Percentiles rank a stretch among this genome's conserved stretches.
Evolutionary conservation across 1,140 invertebrate species (phyloP).

Genomic region (Lepidotrigona ventralis): DNA sequence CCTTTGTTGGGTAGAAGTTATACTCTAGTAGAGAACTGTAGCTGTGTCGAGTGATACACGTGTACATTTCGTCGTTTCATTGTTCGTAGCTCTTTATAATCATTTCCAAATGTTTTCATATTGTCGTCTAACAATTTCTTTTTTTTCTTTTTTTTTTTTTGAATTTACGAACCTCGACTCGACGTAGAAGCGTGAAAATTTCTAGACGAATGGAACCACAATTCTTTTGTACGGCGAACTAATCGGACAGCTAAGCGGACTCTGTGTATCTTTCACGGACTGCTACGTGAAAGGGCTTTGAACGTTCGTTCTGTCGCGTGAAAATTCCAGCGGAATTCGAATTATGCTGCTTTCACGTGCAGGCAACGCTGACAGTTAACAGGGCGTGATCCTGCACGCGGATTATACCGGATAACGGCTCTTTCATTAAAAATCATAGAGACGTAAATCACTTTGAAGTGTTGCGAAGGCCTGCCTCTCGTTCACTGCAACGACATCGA

Average conservation of each 20-base stretch:
- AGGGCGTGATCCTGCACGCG: neutral
- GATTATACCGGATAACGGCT: neutral
- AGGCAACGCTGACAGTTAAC: neutral
- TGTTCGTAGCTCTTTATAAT: no score
- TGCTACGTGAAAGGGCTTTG: neutral
- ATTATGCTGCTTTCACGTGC: neutral
- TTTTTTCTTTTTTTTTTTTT: no score
- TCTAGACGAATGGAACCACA: neutral
- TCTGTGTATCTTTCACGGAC: neutral
- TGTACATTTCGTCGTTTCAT: no score
- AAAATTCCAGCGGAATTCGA: neutral
- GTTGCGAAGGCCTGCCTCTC: neutral
- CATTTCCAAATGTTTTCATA: no score
- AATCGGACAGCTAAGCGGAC: neutral
- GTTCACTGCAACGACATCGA: neutral
- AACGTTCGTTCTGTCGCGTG: neutral
- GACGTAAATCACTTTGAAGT: conserved; percentile 10
- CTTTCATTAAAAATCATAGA: conserved; percentile 14
- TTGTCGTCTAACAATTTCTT: neutral
- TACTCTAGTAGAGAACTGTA: no score
- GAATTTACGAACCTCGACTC: neutral
- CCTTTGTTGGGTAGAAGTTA: no score
- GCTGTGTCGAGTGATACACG: no score
- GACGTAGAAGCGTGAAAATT: neutral
- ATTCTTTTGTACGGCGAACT: neutral